Evolutionary conservation across 2,888 invertebrate species (phyloP).

Genomic region (Rhorus exstirpatorius): DNA sequence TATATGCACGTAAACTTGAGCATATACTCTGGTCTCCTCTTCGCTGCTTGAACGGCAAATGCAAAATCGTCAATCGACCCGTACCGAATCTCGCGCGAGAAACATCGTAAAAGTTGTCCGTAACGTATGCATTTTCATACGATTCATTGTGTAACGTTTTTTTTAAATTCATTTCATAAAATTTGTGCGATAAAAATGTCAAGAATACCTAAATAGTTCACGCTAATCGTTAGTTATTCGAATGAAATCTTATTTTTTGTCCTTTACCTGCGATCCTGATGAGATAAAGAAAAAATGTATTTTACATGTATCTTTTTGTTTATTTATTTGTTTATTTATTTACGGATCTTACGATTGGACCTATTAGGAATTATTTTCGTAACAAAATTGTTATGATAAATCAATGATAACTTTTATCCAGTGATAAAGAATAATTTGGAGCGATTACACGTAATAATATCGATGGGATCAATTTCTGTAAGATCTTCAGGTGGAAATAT

Average conservation of each 20-base stretch:
- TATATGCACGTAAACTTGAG: constrained; percentile 19
- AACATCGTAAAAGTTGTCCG: constrained; percentile 15
- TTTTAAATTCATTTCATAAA: not conserved
- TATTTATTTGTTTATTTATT: not conserved
- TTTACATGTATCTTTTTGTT: not conserved
- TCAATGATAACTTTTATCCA: too few species aligned
- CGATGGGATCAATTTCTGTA: too few species aligned
- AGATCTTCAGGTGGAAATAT: not conserved
- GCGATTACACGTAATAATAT: too few species aligned
- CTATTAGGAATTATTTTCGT: too few species aligned
- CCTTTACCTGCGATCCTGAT: not conserved
- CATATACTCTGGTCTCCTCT: constrained; percentile 28
- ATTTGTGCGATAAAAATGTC: not conserved
- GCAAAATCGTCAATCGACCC: constrained; percentile 37
- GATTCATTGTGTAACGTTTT: not conserved
- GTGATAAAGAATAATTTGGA: too few species aligned
- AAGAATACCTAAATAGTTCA: not conserved
- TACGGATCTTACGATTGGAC: too few species aligned
- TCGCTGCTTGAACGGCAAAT: constrained; percentile 18
- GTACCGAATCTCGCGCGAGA: constrained; percentile 8
- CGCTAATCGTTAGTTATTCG: not conserved
- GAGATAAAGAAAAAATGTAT: not conserved
- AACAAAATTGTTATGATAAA: too few species aligned
- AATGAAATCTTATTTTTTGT: not conserved
- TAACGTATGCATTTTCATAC: constrained; percentile 23